Base-by-base conservation (phyloP, 2,113 vertebrate species). In the Hylia prasina region DNA sequence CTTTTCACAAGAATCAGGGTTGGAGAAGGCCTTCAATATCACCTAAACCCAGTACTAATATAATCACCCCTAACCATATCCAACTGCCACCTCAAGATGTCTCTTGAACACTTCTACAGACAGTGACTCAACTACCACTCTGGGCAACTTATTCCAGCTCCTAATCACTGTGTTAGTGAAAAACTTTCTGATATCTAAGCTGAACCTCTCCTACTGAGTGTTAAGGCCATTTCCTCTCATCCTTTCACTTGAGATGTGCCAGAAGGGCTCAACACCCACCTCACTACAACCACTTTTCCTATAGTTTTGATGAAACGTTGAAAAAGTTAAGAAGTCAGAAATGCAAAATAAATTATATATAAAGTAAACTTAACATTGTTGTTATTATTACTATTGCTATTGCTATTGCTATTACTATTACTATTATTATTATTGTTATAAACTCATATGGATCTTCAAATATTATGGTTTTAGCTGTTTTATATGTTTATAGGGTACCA, bases 311-410 rank as follows among this genome's bases (percentile, higher is more conserved):
- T 69, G 37, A 88, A 89, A 81, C 91, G 35, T 9, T 82, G 39
- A 93, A 75, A 50, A 79, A 83, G 80, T 73, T 96, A 95, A 93
- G 31, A 19, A 33, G 10, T 72, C 73, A 87, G 89, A 92, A 97
- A 88, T 75, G 27, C 82, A 75, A 94, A 93, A 50, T 90, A 87
- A 96, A 93, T 87, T 23, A 21, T 31, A 21, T 73, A 78, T 86
- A 27, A 88, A 68, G 33, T 15, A 75, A 65, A 54, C 87, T 69
- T 61, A 56, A 44, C 7, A 35, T 54, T 54, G 6, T 54, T 54
- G 4, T 82, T 66, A 2, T 24, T 77, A 9, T 82, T 76, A 54
- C n/a, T n/a, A n/a, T n/a, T n/a, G n/a, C n/a, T n/a, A n/a, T n/a
- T n/a, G n/a, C n/a, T n/a, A n/a, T n/a, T n/a, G n/a, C n/a, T n/a